These are phyloP conservation scores for Stercorarius parasiticus DNA, from an alignment of 2,113 vertebrate species.

Conservation along the genomic window DNA sequence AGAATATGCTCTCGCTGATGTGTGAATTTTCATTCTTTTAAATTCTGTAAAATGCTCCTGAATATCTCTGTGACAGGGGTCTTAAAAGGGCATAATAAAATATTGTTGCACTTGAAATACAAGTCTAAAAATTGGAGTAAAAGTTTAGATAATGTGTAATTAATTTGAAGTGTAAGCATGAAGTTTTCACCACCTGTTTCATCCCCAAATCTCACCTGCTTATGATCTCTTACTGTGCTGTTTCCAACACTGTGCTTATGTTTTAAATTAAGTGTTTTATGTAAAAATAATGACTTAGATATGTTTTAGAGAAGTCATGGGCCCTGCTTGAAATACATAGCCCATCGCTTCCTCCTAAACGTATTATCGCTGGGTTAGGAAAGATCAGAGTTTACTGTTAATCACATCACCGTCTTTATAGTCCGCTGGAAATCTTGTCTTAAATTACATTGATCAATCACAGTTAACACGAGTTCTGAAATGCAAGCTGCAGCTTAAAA, in stretches of 20 bases:
- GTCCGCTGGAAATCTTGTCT: slow-evolving; percentile 26
- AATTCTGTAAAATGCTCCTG: background rate
- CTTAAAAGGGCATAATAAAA: background rate
- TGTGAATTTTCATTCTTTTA: background rate
- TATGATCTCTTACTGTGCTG: fast-evolving
- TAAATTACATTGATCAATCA: slow-evolving; percentile 56
- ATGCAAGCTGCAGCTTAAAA: slow-evolving; percentile 48
- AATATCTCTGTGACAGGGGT: background rate
- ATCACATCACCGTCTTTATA: background rate
- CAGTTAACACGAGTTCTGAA: slow-evolving; percentile 34
- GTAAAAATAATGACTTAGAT: background rate
- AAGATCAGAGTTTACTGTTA: slow-evolving; percentile 13
- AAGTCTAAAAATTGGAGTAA: background rate
- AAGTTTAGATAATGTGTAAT: background rate
- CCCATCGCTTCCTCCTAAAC: background rate
- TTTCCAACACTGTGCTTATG: background rate
- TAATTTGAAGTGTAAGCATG: background rate
- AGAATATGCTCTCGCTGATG: background rate
- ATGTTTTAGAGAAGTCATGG: background rate
- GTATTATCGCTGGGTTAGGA: background rate
- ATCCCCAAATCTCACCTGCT: background rate
- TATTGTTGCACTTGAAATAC: background rate
- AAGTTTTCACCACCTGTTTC: background rate
- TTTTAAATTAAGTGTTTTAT: background rate
- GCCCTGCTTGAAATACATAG: background rate